These are phyloP conservation scores for Avahi laniger DNA, from an alignment of 2,797 vertebrate genomes.

Conservation along the genomic window DNA sequence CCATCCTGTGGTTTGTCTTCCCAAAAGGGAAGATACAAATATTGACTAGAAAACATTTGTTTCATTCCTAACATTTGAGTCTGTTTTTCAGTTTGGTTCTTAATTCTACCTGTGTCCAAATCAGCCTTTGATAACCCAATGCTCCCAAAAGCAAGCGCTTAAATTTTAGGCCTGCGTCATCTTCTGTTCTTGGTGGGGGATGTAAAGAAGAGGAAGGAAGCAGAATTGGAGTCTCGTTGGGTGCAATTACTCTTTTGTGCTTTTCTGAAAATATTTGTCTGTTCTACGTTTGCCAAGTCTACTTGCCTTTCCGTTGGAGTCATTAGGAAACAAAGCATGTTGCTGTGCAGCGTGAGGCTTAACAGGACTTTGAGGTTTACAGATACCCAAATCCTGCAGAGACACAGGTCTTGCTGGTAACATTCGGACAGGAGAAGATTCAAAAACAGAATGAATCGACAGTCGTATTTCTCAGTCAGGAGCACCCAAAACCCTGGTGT, in stretches of 20 bases:
- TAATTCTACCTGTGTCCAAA: neutral
- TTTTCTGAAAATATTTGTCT: conserved; percentile 51
- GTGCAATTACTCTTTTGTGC: neutral
- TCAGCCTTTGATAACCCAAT: neutral
- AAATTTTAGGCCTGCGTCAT: neutral
- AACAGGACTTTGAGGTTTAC: neutral
- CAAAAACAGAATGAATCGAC: neutral
- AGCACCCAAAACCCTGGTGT: neutral
- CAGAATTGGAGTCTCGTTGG: neutral
- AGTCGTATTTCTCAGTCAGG: neutral
- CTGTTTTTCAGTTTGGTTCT: conserved; percentile 3
- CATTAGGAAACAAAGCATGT: conserved; percentile 49
- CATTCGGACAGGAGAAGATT: neutral
- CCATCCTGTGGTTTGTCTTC: neutral
- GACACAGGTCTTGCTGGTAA: neutral
- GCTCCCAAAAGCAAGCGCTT: neutral
- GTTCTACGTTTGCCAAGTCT: neutral
- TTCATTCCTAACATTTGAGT: neutral
- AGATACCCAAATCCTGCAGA: neutral
- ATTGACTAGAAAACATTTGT: neutral
- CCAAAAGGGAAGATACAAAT: neutral
- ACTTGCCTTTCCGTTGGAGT: neutral
- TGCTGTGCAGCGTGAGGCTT: neutral
- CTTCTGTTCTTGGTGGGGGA: neutral
- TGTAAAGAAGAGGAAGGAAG: neutral